Evolutionary conservation across 2,113 vertebrate species (phyloP), one percentile per base, ranked within the genome.

Genomic region (Anseranas semipalmata): DNA sequence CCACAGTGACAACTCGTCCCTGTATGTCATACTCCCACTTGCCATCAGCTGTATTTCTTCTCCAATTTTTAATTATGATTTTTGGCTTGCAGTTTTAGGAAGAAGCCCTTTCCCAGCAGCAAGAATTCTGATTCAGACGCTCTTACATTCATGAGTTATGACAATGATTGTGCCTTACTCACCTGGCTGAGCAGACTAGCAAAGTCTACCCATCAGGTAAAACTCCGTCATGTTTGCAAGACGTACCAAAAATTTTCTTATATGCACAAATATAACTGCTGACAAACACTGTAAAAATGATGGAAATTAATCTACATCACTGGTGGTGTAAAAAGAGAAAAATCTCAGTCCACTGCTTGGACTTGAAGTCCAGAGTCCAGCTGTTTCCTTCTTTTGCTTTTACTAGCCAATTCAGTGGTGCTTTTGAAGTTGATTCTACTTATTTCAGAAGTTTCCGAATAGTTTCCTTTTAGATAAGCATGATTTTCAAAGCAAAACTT

Each of bases 361-460:
- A 41, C 28, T 87, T 24, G 25, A 39, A 78, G 56, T 20, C 63
- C 46, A 43, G 4, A 27, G 6, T 45, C 21, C n/a, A 41, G 19
- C 32, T 67, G 22, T 12, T 39, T 28, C 7, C 6, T 75, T 22
- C 14, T 71, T 74, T 52, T 43, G 39, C 28, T 32, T 27, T 58
- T 48, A 32, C 0, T 2, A 72, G 15, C 16, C 37, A 45, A 2
- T 15, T 32, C 41, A 63, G 43, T n/a, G 3, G 0, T 5, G 66
- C 39, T 67, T 56, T 22, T n/a, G 0, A 60, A 90, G 27, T 4
- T 41, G 21, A 48, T 71, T 52, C 53, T 33, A 63, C 0, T 0
- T 14, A 48, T 56, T 72, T 52, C 56, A 56, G 27, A 65, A 75
- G 20, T 48, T 73, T 52, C 33, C 9, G 75, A 88, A 91, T 14